Base-by-base conservation (phyloP, 1,140 invertebrate species). In the Tetramorium alpestre region DNA sequence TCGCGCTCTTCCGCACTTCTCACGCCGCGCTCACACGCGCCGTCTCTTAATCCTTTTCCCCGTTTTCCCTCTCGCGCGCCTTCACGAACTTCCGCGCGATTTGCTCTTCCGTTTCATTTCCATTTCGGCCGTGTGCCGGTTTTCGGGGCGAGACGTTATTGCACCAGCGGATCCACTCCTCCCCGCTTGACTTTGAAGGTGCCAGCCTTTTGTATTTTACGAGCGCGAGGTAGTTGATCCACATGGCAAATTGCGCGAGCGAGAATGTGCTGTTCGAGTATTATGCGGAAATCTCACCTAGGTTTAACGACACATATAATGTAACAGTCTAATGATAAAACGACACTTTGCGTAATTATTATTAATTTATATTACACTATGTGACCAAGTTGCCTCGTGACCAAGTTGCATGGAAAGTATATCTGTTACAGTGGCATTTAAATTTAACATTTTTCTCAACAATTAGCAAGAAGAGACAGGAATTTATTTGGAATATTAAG, bases 221-320 rank as follows among this genome's bases (percentile, higher is more conserved):
- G 38, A 54, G 33, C 47, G 22, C 10, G 47, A 70, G 41, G 13
- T 28, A 44, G 49, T 69, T 58, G 77, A 54, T 69, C 49, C 64
- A 56, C 77, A 69, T 81, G 51, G 49, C 25, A 58, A 70, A 70
- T 56, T 70, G 51, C 25, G 49, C 78, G 67, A 56, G 49, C 22
- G 51, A 70, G 64, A 70, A 54, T 22, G 16, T 11, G 1, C 25
- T 25, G n/a, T 7, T 64, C 41, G 16, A 44, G 49, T 56, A 11
- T 69, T n/a, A 69, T 33, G 22, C 47, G 41, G n/a, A 70, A 70
- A 81, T 81, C 51, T 13, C 16, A 41, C 25, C n/a, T 56, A 28
- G 25, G 38, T 81, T 70, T 58, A 81, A 58, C 22, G 47, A 41
- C 6, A n/a, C 16, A 58, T 16, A 8, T 56, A 33, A 33, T 33